Evolutionary conservation across 2,888 invertebrate genomes (phyloP).

Genomic region (Trichogramma evanescens): DNA sequence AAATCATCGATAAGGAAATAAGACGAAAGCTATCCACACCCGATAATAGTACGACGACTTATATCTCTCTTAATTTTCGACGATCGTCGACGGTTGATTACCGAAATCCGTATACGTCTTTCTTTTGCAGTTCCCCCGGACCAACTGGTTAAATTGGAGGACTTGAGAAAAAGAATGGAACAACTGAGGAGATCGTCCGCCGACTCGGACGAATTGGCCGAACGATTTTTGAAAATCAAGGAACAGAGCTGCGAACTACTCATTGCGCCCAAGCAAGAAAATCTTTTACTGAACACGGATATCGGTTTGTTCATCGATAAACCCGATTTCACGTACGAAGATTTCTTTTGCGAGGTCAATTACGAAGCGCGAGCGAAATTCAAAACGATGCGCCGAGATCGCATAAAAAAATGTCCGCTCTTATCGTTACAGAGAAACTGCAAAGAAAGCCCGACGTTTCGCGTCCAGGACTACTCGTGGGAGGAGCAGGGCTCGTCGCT

Average conservation of each 20-base stretch:
- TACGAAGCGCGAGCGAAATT: no score
- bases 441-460: conserved; percentile 56
- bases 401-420: no score
- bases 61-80: conserved; percentile 48
- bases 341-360: conserved; percentile 59
- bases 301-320: conserved; percentile 68
- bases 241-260: conserved; percentile 63
- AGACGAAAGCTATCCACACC: no score
- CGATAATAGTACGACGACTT: conserved; percentile 45
- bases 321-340: conserved; percentile 68
- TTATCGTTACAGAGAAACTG: conserved; percentile 34
- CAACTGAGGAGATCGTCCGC: conserved; percentile 65
- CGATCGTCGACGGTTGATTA: conserved; percentile 24
- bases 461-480: conserved; percentile 80
- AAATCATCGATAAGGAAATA: no score
- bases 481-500: conserved; percentile 86
- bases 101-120: no score
- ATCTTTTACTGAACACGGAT: conserved; percentile 58
- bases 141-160: conserved; percentile 51
- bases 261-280: conserved; percentile 53
- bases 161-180: conserved; percentile 74
- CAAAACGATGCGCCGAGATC: no score
- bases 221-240: conserved; percentile 61
- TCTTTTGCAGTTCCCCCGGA: conserved; percentile 27
- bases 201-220: conserved; percentile 55